A percentile compares a stretch with the other conserved stretches of the same genome.
Conservation (phyloP, 2,113 vertebrate species). For the human (Homo sapiens) region GRCh38 chr7:114225001-114225500, state of each 20-base stretch:
- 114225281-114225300: not conserved
- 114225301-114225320: no score
- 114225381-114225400: not conserved
- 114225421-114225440: no score
- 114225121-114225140: not conserved
- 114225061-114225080: not conserved
- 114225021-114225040: not conserved
- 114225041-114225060: not conserved
- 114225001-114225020: not conserved
- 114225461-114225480: not conserved
- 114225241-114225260: not conserved
- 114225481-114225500: not conserved
- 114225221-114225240: not conserved
- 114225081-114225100: not conserved
- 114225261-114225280: not conserved
- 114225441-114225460: no score
- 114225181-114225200: not conserved
- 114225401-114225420: not conserved
- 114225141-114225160: not conserved
- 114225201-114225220: not conserved
- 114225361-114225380: not conserved
- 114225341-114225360: not conserved
- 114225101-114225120: not conserved
- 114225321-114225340: not conserved
- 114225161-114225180: not conserved